Percentiles rank a stretch among this genome's conserved stretches.
Evolutionary conservation across 2,797 vertebrate genomes (phyloP).

Genomic region (Xenentodon cancila): DNA sequence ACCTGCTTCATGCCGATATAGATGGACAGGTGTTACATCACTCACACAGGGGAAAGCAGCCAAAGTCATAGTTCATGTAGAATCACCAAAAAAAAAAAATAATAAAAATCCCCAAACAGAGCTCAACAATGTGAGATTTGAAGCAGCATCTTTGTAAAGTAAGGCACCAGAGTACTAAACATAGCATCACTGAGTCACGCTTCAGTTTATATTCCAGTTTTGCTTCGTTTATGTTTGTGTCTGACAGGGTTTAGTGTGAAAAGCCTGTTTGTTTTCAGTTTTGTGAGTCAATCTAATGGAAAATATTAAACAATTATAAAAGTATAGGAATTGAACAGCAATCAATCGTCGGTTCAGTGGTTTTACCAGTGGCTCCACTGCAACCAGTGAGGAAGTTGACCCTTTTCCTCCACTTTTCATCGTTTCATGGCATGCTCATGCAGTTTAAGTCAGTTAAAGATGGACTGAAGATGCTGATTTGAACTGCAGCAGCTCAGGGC

Average conservation of each 20-base stretch:
- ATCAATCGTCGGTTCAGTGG: neutral
- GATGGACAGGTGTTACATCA: neutral
- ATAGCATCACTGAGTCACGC: no score
- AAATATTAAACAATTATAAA: no score
- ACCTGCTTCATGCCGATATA: no score
- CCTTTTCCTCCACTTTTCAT: conserved; percentile 4
- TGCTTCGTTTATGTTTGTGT: no score
- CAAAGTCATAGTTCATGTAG: neutral
- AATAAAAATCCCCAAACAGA: no score
- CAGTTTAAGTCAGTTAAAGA: conserved; percentile 23
- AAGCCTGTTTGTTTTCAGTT: no score
- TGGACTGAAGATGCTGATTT: conserved; percentile 43
- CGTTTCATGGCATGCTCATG: conserved; percentile 1
- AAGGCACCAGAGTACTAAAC: no score
- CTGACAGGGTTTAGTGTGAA: no score
- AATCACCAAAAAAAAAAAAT: neutral
- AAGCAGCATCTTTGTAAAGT: no score
- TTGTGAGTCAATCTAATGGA: no score
- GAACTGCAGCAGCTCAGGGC: conserved; percentile 46
- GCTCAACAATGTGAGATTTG: no score
- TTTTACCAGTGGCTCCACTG: conserved; percentile 12
- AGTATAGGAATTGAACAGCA: neutral
- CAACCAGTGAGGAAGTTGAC: conserved; percentile 15
- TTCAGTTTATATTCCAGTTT: no score
- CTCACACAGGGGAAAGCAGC: neutral